phyloP scores from a whole-genome alignment of 2,797 vertebrate species.

The Sparus aurata region DNA sequence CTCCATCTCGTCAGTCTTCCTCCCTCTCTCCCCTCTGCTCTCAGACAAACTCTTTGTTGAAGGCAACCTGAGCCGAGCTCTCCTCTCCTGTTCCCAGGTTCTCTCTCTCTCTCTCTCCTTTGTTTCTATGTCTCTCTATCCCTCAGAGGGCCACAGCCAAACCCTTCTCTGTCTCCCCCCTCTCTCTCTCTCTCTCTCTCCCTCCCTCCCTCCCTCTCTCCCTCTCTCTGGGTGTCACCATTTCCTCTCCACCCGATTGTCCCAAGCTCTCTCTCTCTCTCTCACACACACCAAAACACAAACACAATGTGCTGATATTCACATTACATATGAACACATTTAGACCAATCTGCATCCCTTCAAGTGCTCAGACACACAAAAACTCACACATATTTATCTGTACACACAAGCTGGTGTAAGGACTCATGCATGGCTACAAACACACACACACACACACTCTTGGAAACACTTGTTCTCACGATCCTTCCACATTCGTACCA shows the following conservation, averaged over 20 bases:
- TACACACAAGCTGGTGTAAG: constrained; percentile 3
- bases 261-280: constrained; percentile 23
- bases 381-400: constrained; percentile 10
- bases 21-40: constrained; percentile 34
- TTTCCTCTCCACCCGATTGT: constrained; percentile 82
- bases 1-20: constrained; percentile 25
- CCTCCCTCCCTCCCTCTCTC: constrained; percentile 11
- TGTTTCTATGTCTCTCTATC: constrained; percentile 55
- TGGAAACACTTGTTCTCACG: constrained; percentile 72
- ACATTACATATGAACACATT: neutral
- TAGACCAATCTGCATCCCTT: neutral
- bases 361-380: neutral
- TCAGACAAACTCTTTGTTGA: constrained; percentile 73
- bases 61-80: constrained; percentile 74
- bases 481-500: constrained; percentile 52
- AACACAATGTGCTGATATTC: constrained; percentile 27
- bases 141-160: constrained; percentile 53
- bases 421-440: constrained; percentile 8
- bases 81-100: constrained; percentile 77
- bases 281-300: constrained; percentile 39
- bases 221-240: constrained; percentile 81
- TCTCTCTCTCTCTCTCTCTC: constrained; percentile 12
- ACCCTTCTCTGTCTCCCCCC: constrained; percentile 51
- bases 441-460: constrained; percentile 25
- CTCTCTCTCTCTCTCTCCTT: constrained; percentile 46